A percentile compares a stretch with the other conserved stretches of the same genome.
Conservation (phyloP, 2,888 invertebrate species). For the Lepetodrilus schrolli region DNA sequence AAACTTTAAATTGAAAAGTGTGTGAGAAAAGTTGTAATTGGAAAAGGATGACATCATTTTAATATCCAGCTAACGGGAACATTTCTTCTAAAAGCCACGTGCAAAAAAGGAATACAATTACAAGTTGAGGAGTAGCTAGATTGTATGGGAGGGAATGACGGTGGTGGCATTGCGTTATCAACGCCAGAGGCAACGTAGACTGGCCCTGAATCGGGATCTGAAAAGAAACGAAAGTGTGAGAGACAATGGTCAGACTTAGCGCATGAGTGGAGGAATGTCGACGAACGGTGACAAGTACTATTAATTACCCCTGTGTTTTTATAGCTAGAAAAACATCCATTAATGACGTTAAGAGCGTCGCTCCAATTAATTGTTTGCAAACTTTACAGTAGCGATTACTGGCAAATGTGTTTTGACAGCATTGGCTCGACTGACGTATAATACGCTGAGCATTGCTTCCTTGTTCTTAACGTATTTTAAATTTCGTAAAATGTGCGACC, state of each 20-base stretch:
- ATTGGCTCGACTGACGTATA: no score
- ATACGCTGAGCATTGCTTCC: no score
- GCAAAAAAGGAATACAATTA: constrained; percentile 16
- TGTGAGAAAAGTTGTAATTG: no score
- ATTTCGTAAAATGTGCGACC: no score
- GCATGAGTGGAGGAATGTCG: not conserved
- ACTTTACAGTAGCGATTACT: not conserved
- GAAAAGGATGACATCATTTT: no score
- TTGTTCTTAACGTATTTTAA: no score
- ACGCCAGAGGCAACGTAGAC: not conserved
- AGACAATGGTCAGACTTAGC: not conserved
- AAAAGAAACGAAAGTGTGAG: not conserved
- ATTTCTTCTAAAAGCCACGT: no score
- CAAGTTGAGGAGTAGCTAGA: not conserved
- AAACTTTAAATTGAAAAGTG: no score
- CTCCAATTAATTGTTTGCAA: not conserved
- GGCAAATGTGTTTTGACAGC: not conserved
- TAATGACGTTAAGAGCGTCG: not conserved
- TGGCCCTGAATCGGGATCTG: not conserved
- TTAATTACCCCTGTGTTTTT: constrained; percentile 4
- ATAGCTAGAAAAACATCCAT: not conserved
- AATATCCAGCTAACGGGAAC: no score
- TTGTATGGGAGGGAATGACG: not conserved
- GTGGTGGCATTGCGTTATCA: not conserved
- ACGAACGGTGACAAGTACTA: not conserved